Evolutionary conservation across 2,888 invertebrate species (phyloP), one percentile per base, ranked within the genome.

Genomic region (Caenorhabditis uteleia): DNA sequence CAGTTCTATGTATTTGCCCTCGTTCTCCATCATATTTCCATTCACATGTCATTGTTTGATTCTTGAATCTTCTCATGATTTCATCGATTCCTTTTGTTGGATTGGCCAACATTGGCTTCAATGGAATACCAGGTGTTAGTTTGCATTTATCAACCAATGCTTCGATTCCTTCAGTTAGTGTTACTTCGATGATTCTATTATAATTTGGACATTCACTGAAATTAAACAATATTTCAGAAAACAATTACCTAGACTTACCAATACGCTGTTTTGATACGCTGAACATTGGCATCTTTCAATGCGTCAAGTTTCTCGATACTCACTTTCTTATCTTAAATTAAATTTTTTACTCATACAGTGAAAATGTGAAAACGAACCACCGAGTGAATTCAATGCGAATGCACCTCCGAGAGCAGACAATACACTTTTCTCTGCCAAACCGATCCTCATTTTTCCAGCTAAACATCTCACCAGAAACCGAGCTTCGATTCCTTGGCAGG

Each of bases 1-100:
- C 88, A 25, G 85, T 83, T 25, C 88, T 85, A 83, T 93, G 93
- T 74, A 93, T 91, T 89, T 90, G 97, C 0, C 95, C 97, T 77
- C 98, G 88, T 87, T 98, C 98, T 0, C 98, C 98, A 85, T 99
- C 98, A 84, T 99, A 98, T 85, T 98, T 98, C 89, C 91, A 99
- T 86, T 99, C 98, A 84, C 97, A 97, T 0, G 95, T 95, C 84
- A 99, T 97, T 78, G 89, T 88, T 68, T 90, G 87, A 33, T 83
- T 81, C 60, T 92, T 91, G 85, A 93, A 92, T 79, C 92, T 46
- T 12, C 66, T 53, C 57, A 77, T 77, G 27, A 81, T 77, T 43
- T 83, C 83, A 18, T 68, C 68, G 1, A 97, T 91, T 3, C 94
- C 95, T 84, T 91, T 92, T 0, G 97, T 94, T 3, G 98, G 97